Base-by-base conservation (phyloP, 2,113 vertebrate genomes). In the Cyanoramphus novaezelandiae region DNA sequence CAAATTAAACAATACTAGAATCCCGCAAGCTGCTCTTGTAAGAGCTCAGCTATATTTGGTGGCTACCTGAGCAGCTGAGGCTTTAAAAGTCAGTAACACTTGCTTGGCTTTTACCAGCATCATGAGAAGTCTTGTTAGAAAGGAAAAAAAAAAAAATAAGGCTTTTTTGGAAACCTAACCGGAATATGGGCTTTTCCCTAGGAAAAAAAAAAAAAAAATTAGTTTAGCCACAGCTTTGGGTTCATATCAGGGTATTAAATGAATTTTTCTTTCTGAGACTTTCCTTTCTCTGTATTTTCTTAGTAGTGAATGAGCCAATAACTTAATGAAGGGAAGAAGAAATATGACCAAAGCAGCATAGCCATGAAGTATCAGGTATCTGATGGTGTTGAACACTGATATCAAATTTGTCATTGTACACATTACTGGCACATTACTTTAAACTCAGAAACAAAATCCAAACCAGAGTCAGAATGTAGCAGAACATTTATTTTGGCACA, bases 401-500 rank as follows among this genome's bases (percentile, higher is more conserved):
- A 83, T 20, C 7, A 84, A 52, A 76, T 93, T 83, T 83, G 19
- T 50, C 72, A 79, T 35, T 77, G 31, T 79, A 88, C 71, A 46
- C 29, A 29, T 79, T 64, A 65, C 62, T 84, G 62, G 77, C 57
- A 35, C 6, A 21, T 59, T 59, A 59, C 70, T 90, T 82, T 69
- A 85, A 95, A 85, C 39, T 72, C 91, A 74, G 49, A 85, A 70
- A 24, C 21, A 85, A 82, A 93, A 89, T 77, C 62, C 69, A 76
- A 94, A 70, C 71, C 52, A 59, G 84, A 95, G 76, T 82, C 83
- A 72, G 63, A 92, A 91, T 13, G 33, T 53, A 89, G 92, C 41
- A 76, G 94, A 91, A 88, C 90, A 85, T 94, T 94, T 96, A 74
- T 76, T 89, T 97, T 95, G 94, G 94, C 89, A 87, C 52, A 37